These are phyloP conservation scores for Itoplectis maculator DNA, from an alignment of 2,888 invertebrate species.

Conservation along the genomic window DNA sequence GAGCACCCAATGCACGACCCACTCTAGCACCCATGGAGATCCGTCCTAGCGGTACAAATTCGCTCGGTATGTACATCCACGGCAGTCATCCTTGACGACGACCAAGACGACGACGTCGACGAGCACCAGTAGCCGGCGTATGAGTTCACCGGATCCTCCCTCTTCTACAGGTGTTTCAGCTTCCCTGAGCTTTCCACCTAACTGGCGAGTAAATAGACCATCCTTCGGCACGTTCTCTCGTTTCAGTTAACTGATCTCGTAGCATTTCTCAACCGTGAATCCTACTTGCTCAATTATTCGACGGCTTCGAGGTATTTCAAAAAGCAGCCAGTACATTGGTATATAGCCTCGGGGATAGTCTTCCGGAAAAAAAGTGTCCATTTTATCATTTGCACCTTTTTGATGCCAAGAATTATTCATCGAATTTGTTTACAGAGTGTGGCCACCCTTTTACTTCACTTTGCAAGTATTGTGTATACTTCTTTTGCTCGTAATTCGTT, in stretches of 20 bases:
- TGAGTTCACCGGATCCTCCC: slow-evolving; percentile 35
- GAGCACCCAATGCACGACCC: not conserved
- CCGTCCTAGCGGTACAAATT: slow-evolving; percentile 46
- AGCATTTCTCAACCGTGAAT: slow-evolving; percentile 20
- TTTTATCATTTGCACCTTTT: not conserved
- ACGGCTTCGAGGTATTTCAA: not conserved
- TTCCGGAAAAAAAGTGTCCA: not conserved
- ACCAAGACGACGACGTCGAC: slow-evolving; percentile 24
- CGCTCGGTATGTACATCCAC: slow-evolving; percentile 12
- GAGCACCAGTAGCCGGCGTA: not conserved
- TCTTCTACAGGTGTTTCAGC: slow-evolving; percentile 59
- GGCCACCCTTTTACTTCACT: too few species aligned
- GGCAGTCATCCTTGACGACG: slow-evolving; percentile 13
- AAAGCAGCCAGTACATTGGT: not conserved
- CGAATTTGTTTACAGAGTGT: too few species aligned
- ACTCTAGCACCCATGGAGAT: slow-evolving; percentile 35
- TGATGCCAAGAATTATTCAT: too few species aligned
- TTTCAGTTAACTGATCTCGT: not conserved
- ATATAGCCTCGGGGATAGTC: not conserved
- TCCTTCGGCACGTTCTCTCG: slow-evolving; percentile 25
- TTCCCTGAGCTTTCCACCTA: slow-evolving; percentile 41
- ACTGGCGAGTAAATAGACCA: slow-evolving; percentile 49
- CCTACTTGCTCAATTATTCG: slow-evolving; percentile 19
- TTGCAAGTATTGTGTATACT: too few species aligned
- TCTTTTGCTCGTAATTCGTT: too few species aligned